Evolutionary conservation across 2,113 vertebrate species (phyloP), one percentile per base, ranked within the genome.

Genomic region (Danionella cerebrum): DNA sequence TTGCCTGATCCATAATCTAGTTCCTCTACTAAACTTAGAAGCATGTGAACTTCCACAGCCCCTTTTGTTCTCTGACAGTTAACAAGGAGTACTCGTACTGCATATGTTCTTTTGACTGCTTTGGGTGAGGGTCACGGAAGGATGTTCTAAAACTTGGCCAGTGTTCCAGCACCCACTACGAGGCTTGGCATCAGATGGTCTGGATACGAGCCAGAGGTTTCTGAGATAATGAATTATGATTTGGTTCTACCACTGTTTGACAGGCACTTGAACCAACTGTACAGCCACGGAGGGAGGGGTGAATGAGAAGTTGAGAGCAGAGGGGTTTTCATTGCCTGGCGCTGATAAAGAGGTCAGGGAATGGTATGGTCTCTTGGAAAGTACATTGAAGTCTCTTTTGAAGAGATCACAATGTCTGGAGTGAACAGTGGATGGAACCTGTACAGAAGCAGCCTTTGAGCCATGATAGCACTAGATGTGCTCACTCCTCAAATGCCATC

Each of bases 111-210:
- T 42, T 31, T 35, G 55, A 35, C 60, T 64, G 24, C 48, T 48
- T 64, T n/a, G 44, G 60, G 42, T 48, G 44, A 50, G 60, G 42
- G 29, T 64, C 60, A 19, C 2, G 19, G 60, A 64, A 50, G 60
- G 60, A 48, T 64, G 60, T 64, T 42, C 27, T 64, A 44, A n/a
- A 36, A 44, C 29, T 64, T 60, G 44, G 60, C 42, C 60, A 64
- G 60, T 64, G 41, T 36, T 48, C 27, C 4, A 11, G 44, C 31
- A 48, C 60, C 31, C 60, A 64, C 44, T 9, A 64, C 33, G 29
- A 16, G 44, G 48, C 44, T 64, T 64, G 42, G 60, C 60, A 64
- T 64, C 29, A 64, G 45, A 64, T 1, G 18, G 44, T n/a, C n/a
- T 64, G 60, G 60, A 64, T 5, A 19, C 14, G 29, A 64, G 60